Evolutionary conservation across 2,888 invertebrate species (phyloP).

Genomic region (Sturmia bella): DNA sequence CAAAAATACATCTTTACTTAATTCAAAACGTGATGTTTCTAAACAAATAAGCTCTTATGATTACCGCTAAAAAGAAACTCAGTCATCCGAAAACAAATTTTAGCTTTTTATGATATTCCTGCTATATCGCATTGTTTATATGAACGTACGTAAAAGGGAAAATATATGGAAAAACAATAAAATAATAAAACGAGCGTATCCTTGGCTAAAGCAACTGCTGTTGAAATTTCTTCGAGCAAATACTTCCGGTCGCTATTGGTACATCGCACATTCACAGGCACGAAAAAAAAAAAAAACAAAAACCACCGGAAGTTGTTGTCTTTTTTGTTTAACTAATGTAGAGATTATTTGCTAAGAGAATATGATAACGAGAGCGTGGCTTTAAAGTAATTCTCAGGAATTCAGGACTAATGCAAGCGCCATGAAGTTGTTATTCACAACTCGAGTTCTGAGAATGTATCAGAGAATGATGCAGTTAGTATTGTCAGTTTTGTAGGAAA

Average conservation of each 20-base stretch:
- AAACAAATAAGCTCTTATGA: not conserved
- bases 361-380: slow-evolving; percentile 46
- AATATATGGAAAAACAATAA: not conserved
- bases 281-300: not conserved
- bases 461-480: too few relatives aligned
- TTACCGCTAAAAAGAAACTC: slow-evolving; percentile 4
- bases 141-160: not conserved
- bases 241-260: slow-evolving; percentile 47
- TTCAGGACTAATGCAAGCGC: too few relatives aligned
- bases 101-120: too few relatives aligned
- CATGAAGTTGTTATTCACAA: too few relatives aligned
- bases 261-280: slow-evolving; percentile 13
- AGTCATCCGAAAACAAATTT: slow-evolving; percentile 22
- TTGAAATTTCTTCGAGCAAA: slow-evolving; percentile 54
- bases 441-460: too few relatives aligned
- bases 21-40: slow-evolving; percentile 16
- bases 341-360: slow-evolving; percentile 15
- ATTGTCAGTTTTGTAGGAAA: too few relatives aligned
- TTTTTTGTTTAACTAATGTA: slow-evolving; percentile 54
- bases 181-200: slow-evolving; percentile 30
- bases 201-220: slow-evolving; percentile 59
- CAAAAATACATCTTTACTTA: slow-evolving; percentile 46
- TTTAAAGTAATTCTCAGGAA: not conserved
- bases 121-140: slow-evolving; percentile 50
- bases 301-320: slow-evolving; percentile 63